Conservation (phyloP, 23 tunicate genomes). For the Ciona savignyi region DNA sequence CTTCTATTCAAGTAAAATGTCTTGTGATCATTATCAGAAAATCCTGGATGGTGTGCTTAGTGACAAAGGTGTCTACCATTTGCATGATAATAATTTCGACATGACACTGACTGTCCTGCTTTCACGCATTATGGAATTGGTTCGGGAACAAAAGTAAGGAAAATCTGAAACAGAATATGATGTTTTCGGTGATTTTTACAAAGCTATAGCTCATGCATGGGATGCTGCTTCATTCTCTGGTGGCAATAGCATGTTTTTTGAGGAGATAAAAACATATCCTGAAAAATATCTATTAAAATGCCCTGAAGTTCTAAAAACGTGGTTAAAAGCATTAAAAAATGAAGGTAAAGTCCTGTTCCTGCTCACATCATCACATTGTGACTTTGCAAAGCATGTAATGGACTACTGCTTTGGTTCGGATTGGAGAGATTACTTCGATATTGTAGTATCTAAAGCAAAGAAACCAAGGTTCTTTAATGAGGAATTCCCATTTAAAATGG, state of each 20-base stretch:
- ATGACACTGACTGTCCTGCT: not conserved
- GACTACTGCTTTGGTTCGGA: slow-evolving; percentile 15
- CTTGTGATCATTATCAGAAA: slow-evolving; percentile 5
- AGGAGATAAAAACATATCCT: slow-evolving; percentile 11
- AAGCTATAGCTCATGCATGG: not conserved
- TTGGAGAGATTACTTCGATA: slow-evolving; percentile 30
- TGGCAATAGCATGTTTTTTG: slow-evolving; percentile 18
- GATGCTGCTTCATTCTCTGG: not conserved
- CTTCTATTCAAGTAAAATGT: not conserved
- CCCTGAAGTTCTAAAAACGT: slow-evolving; percentile 1
- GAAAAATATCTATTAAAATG: slow-evolving; percentile 1
- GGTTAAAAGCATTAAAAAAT: slow-evolving; percentile 11
- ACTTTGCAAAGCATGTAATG: slow-evolving; percentile 31
- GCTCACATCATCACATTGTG: slow-evolving; percentile 37
- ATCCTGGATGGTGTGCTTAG: slow-evolving; percentile 19
- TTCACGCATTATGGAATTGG: slow-evolving; percentile 9
- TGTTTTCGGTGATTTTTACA: not conserved
- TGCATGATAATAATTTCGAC: slow-evolving; percentile 24
- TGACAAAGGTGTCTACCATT: slow-evolving; percentile 12
- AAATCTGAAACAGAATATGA: no score
- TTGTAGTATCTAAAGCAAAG: slow-evolving; percentile 19
- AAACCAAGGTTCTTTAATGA: slow-evolving; percentile 33
- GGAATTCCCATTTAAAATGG: slow-evolving; percentile 9
- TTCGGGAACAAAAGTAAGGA: not conserved
- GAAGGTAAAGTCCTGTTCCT: slow-evolving; percentile 22